Evolutionary conservation across 2,113 vertebrate species (phyloP).

Genomic region (Elephas maximus): DNA sequence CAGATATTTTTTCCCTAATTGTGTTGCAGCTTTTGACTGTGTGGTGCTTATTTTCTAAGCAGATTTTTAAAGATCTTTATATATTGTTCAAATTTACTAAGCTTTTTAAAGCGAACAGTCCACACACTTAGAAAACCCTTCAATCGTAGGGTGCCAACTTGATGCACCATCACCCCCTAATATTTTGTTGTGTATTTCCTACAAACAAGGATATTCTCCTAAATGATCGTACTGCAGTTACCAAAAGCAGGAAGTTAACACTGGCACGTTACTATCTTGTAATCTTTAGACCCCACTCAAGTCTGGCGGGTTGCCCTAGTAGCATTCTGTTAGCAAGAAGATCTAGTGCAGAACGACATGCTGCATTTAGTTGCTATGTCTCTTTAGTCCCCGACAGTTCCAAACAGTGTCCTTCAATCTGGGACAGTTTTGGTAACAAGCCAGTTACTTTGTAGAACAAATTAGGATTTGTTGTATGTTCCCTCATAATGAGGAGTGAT

Average conservation of each 20-base stretch:
- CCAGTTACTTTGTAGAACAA: conserved; percentile 14
- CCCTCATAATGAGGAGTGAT: neutral
- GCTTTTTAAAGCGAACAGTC: neutral
- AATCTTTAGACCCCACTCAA: neutral
- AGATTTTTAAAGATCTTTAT: neutral
- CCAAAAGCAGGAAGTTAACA: conserved; percentile 45
- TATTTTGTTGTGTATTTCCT: conserved; percentile 32
- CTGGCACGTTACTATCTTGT: neutral
- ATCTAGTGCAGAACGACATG: neutral
- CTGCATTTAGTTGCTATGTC: neutral
- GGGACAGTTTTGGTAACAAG: neutral
- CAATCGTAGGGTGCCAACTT: neutral
- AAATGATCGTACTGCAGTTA: neutral
- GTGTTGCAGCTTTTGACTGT: neutral
- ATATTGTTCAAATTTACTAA: neutral
- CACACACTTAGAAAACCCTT: neutral
- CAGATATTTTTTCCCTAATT: neutral
- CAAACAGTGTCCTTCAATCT: neutral
- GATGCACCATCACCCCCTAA: neutral
- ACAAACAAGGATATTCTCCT: neutral
- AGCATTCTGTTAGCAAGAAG: neutral
- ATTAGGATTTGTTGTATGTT: neutral
- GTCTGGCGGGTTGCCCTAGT: neutral
- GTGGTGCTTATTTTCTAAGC: neutral
- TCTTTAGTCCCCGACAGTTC: neutral